Percentiles rank a stretch among this genome's conserved stretches.
Evolutionary conservation across 2,113 vertebrate species (phyloP).

Genomic region (Pelobates fuscus): DNA sequence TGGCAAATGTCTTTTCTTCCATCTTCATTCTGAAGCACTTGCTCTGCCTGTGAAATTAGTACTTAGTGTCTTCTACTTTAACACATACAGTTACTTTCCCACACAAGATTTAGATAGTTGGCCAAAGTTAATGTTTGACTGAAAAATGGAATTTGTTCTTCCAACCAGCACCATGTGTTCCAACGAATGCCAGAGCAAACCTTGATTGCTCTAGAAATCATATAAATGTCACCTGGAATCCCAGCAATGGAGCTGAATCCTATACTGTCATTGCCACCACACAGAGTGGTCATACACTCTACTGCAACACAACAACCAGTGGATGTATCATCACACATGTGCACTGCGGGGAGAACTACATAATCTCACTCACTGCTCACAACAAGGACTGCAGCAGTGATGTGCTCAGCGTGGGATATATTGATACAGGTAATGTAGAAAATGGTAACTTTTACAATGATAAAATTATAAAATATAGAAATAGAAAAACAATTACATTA

Average conservation of each 20-base stretch:
- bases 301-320: conserved; percentile 31
- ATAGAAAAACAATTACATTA: no score
- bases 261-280: conserved; percentile 26
- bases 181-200: neutral
- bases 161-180: conserved; percentile 38
- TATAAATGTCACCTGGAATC: conserved; percentile 39
- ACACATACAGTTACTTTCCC: no score
- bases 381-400: conserved; percentile 20
- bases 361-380: conserved; percentile 4
- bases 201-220: conserved; percentile 21
- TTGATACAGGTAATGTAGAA: conserved; percentile 12
- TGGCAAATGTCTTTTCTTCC: no score
- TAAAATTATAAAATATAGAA: no score
- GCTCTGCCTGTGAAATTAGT: no score
- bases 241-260: conserved; percentile 36
- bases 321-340: conserved; percentile 22
- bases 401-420: neutral
- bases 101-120: no score
- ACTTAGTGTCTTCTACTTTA: no score
- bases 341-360: conserved; percentile 39
- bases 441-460: no score
- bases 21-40: no score
- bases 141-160: no score
- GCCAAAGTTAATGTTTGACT: no score
- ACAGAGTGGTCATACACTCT: conserved; percentile 18